A percentile compares a stretch with the other conserved stretches of the same genome.
Conservation (phyloP, 2,113 vertebrate species). For the Cercocebus atys region DNA sequence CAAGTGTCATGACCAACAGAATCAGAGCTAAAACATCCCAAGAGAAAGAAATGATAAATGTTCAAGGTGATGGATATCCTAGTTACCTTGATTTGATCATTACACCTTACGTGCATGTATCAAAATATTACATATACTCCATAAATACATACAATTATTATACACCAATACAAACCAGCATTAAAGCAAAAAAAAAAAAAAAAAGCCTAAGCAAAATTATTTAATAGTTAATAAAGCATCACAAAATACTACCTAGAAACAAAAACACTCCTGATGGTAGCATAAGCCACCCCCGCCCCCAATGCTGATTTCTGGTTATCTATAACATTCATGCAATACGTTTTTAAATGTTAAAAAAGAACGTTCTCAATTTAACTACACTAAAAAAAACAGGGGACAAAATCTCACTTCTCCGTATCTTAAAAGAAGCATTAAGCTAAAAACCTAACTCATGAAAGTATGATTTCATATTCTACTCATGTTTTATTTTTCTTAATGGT, state of each 20-base stretch:
- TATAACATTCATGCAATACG: not conserved
- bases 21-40: not conserved
- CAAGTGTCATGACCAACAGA: not conserved
- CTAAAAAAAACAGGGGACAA: not conserved
- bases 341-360: conserved; percentile 32
- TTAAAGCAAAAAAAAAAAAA: not conserved
- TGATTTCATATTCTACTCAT: not conserved
- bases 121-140: not conserved
- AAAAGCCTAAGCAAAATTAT: not conserved
- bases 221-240: not conserved
- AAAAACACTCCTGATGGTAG: not conserved
- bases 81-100: not conserved
- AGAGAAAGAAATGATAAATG: not conserved
- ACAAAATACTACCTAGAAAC: not conserved
- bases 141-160: not conserved
- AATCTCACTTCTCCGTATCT: not conserved
- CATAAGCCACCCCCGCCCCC: not conserved
- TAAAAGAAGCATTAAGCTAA: not conserved
- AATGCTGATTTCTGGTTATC: not conserved
- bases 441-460: not conserved
- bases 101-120: not conserved
- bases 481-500: not conserved
- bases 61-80: not conserved
- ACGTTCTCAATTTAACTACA: conserved; percentile 3
- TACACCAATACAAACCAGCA: not conserved